Conservation (phyloP, 2,888 invertebrate species). For the Halictus quadricinctus region DNA sequence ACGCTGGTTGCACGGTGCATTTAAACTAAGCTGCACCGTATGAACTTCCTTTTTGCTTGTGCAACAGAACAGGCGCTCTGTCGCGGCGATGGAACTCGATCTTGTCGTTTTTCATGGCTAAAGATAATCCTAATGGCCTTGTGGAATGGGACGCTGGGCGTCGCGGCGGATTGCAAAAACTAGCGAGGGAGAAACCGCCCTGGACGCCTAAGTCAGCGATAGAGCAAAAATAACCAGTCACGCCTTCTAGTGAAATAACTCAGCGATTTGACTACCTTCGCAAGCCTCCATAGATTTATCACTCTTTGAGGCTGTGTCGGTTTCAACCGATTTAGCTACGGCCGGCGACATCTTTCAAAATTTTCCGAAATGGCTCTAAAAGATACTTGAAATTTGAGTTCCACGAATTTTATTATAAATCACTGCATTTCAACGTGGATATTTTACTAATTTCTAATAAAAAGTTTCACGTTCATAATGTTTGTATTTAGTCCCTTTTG, state of each 20-base stretch:
- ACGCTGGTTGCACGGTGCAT: neutral
- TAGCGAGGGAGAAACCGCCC: slow-evolving; percentile 48
- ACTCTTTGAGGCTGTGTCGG: neutral
- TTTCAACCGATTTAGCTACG: neutral
- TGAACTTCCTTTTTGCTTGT: slow-evolving; percentile 19
- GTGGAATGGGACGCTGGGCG: slow-evolving; percentile 58
- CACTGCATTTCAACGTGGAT: too few species aligned
- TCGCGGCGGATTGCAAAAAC: slow-evolving; percentile 60
- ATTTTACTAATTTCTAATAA: too few species aligned
- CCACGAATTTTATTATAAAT: too few species aligned
- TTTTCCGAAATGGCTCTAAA: too few species aligned
- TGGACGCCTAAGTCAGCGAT: slow-evolving; percentile 40
- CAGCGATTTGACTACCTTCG: slow-evolving; percentile 26
- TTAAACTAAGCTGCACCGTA: slow-evolving; percentile 7
- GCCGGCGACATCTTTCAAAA: too few species aligned
- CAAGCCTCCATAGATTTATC: slow-evolving; percentile 16
- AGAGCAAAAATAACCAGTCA: slow-evolving; percentile 60
- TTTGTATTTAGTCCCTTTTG: too few species aligned
- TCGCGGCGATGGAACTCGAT: slow-evolving; percentile 40
- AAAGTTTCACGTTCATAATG: too few species aligned
- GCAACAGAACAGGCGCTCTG: slow-evolving; percentile 8
- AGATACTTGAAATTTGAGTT: too few species aligned
- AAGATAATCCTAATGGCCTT: slow-evolving; percentile 71
- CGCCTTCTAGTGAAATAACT: slow-evolving; percentile 37
- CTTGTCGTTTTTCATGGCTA: slow-evolving; percentile 58